Base-by-base conservation (phyloP, 2,888 invertebrate species). In the Miltochrista miniata region DNA sequence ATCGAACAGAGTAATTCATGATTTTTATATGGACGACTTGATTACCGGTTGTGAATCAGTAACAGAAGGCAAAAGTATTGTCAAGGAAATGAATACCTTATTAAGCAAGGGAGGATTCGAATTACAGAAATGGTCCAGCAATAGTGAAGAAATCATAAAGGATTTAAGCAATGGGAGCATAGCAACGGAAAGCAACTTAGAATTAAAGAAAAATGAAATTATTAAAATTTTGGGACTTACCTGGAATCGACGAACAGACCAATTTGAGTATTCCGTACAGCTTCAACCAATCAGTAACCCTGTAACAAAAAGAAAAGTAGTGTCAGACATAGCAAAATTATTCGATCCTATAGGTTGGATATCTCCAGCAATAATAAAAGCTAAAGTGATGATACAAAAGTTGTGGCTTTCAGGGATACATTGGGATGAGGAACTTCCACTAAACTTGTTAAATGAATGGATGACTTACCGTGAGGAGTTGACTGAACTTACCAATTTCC, bases 241-340 rank as follows among this genome's bases (percentile, higher is more conserved):
- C n/a, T n/a, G n/a, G n/a, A n/a, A n/a, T n/a, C n/a, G n/a, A n/a
- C n/a, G n/a, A n/a, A n/a, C n/a, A n/a, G n/a, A n/a, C n/a, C n/a
- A n/a, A n/a, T n/a, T n/a, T n/a, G n/a, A n/a, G n/a, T n/a, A n/a
- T n/a, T n/a, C n/a, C n/a, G n/a, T n/a, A n/a, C n/a, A n/a, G n/a
- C n/a, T n/a, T n/a, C n/a, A n/a, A n/a, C n/a, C n/a, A n/a, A n/a
- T n/a, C n/a, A n/a, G n/a, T n/a, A 10, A 5, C 10, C 38, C 51
- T 2, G 37, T 60, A 14, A 64, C 65, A n/a, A 70, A 59, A 43
- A 30, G 68, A 61, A 37, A 48, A 54, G 14, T n/a, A n/a, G n/a
- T 67, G 57, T 39, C 69, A 54, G 54, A 64, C 49, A 55, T 51
- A 56, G 31, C 66, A 52, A 62, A 46, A 51, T 33, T 67, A 8